phyloP scores from a whole-genome alignment of 53 echinoderm and acorn worm species.

The Temnopleurus reevesii region DNA sequence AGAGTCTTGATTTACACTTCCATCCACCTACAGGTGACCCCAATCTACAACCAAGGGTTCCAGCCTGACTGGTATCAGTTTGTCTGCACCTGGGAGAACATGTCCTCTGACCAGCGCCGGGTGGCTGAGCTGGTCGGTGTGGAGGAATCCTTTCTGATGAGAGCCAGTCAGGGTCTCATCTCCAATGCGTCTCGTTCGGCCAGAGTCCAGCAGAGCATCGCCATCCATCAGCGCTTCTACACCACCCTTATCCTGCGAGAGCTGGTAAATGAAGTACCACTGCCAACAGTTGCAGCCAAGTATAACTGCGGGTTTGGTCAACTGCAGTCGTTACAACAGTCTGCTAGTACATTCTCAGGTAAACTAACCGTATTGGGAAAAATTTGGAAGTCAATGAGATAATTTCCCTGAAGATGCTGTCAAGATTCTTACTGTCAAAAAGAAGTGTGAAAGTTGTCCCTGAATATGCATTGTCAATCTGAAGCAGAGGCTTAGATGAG shows the following conservation, averaged over 20 bases:
- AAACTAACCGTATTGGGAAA: too few relatives aligned
- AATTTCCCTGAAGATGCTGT: too few relatives aligned
- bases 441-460: too few relatives aligned
- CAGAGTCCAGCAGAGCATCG: constrained; percentile 75
- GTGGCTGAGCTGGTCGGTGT: constrained; percentile 96
- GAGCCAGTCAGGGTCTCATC: constrained; percentile 77
- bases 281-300: constrained; percentile 75
- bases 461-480: too few relatives aligned
- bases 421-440: too few relatives aligned
- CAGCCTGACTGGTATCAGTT: constrained; percentile 98
- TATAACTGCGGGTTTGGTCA: constrained; percentile 88
- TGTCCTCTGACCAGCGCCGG: constrained; percentile 81
- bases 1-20: too few relatives aligned
- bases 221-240: constrained; percentile 92
- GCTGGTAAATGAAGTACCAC: constrained; percentile 87
- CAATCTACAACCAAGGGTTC: constrained; percentile 92
- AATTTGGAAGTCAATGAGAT: too few relatives aligned
- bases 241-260: constrained; percentile 86
- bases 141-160: constrained; percentile 93
- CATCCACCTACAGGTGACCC: constrained; percentile 76
- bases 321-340: constrained; percentile 92
- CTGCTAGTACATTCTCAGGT: constrained; percentile 98
- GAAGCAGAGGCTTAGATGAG: too few relatives aligned
- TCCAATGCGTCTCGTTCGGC: constrained; percentile 69
- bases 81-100: constrained; percentile 84